Conservation (phyloP, 1,140 invertebrate species). For the Drosophila aff. region DNA sequence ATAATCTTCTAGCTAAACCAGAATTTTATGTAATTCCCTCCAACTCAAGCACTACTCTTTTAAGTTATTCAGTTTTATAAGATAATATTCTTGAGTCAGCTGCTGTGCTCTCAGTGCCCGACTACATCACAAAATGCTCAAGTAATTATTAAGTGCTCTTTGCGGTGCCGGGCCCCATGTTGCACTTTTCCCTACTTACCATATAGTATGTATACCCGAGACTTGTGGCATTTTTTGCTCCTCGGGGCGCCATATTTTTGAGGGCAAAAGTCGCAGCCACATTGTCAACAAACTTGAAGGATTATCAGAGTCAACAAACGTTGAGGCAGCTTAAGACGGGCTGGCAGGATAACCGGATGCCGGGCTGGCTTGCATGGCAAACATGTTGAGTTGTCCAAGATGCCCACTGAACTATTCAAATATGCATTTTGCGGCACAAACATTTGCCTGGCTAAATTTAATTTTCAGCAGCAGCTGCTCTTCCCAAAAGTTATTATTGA, state of each 20-base stretch:
- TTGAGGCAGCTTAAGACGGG: constrained; percentile 50
- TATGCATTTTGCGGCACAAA: constrained; percentile 64
- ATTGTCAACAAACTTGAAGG: constrained; percentile 83
- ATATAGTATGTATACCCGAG: constrained; percentile 28
- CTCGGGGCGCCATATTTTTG: constrained; percentile 70
- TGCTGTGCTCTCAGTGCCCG: constrained; percentile 7
- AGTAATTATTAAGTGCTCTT: constrained; percentile 82
- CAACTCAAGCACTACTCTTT: not conserved
- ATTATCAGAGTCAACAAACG: constrained; percentile 82
- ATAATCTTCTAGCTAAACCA: not conserved
- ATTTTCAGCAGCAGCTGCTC: constrained; percentile 39
- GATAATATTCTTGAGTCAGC: not conserved
- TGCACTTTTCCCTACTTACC: constrained; percentile 39
- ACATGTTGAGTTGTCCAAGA: constrained; percentile 36
- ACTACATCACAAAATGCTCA: constrained; percentile 73
- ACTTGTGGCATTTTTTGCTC: constrained; percentile 60
- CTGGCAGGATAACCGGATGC: constrained; percentile 15
- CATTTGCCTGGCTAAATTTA: constrained; percentile 69
- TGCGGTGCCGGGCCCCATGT: constrained; percentile 57
- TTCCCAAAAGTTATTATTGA: constrained; percentile 34
- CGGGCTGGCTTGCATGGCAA: constrained; percentile 22
- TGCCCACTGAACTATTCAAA: constrained; percentile 67
- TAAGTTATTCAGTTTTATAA: not conserved
- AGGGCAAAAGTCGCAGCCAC: constrained; percentile 77
- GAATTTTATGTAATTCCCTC: not conserved